These are phyloP conservation scores for Aphrophora alni DNA, from an alignment of 2,888 invertebrate genomes.

Conservation along the genomic window DNA sequence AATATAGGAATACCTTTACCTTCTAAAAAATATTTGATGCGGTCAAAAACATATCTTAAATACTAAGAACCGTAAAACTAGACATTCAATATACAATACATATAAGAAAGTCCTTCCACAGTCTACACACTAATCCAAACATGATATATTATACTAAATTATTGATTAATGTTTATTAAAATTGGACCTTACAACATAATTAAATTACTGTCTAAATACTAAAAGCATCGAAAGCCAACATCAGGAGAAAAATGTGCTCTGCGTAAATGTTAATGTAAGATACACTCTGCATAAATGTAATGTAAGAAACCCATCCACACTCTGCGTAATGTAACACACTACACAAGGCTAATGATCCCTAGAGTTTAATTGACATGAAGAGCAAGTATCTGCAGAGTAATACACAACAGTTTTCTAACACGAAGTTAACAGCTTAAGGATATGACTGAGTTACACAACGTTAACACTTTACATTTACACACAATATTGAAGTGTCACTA, in stretches of 20 bases:
- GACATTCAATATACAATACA: background rate
- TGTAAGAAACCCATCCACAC: background rate
- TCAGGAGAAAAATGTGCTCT: slow-evolving; percentile 26
- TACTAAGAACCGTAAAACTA: background rate
- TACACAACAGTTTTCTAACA: background rate
- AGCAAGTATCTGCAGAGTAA: background rate
- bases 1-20: slow-evolving; percentile 41
- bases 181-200: slow-evolving; percentile 34
- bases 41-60: slow-evolving; percentile 20
- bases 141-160: background rate
- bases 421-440: background rate
- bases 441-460: background rate
- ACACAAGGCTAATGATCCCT: slow-evolving; percentile 44
- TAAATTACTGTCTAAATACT: slow-evolving; percentile 21
- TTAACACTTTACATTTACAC: background rate
- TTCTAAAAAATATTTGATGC: slow-evolving; percentile 31
- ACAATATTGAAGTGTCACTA: background rate
- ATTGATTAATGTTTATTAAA: slow-evolving; percentile 20
- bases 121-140: background rate
- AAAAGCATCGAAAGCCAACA: slow-evolving; percentile 34
- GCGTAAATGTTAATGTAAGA: background rate
- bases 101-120: background rate
- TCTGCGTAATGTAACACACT: background rate
- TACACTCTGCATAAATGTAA: background rate
- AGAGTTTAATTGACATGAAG: slow-evolving; percentile 49